Evolutionary conservation across 30 jellyfish, hydroid and myxozoan species (phyloP).

Genomic region (Nemopilema nomurai): DNA sequence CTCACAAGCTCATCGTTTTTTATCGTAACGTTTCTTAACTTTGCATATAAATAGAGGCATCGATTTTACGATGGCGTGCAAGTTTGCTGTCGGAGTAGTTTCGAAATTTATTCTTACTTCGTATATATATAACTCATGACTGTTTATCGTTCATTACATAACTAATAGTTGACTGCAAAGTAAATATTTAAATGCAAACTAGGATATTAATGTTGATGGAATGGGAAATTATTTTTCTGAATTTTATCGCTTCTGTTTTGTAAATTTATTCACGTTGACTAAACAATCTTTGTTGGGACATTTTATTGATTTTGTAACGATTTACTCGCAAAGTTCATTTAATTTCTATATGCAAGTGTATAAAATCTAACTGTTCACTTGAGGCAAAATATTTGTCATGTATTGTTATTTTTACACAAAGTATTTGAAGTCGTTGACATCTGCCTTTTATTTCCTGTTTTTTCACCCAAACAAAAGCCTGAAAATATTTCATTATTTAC

Average conservation of each 20-base stretch:
- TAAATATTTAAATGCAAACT: background rate
- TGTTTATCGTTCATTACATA: background rate
- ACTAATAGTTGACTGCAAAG: background rate
- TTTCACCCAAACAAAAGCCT: background rate
- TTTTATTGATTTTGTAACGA: background rate
- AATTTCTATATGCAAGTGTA: background rate
- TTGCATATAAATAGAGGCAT: background rate
- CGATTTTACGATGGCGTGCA: background rate
- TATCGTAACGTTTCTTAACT: background rate
- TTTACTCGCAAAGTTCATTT: background rate
- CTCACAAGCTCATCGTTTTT: background rate
- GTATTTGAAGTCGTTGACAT: background rate
- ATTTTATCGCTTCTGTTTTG: background rate
- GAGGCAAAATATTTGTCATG: background rate
- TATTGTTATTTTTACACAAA: background rate
- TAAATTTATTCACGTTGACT: background rate
- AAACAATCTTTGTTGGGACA: background rate
- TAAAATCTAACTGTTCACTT: background rate
- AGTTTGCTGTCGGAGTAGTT: background rate
- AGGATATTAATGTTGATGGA: background rate
- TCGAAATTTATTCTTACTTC: background rate
- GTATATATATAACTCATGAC: background rate
- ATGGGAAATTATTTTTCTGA: background rate
- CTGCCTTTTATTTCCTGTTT: background rate
- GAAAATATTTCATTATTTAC: too few species aligned